Conservation (phyloP, 2,797 vertebrate genomes). For the Phrynocephalus forsythii region DNA sequence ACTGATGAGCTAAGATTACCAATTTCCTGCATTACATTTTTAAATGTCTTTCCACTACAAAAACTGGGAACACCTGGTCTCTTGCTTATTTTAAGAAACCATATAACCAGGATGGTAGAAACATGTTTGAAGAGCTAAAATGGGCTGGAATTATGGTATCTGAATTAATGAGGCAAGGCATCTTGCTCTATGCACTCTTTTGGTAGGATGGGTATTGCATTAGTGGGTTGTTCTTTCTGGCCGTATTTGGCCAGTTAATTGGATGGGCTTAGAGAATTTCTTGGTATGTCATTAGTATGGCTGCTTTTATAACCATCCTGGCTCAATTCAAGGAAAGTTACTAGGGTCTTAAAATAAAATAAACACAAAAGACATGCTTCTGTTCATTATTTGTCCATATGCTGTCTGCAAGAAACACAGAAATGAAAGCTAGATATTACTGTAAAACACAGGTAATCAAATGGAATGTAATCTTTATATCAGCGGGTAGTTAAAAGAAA, state of each 20-base stretch:
- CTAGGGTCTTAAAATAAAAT: not conserved
- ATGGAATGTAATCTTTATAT: not conserved
- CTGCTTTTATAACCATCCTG: not conserved
- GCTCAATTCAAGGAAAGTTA: not conserved
- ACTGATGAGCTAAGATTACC: conserved; percentile 36
- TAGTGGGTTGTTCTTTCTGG: conserved; percentile 11
- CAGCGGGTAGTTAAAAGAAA: conserved; percentile 33
- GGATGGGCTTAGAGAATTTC: not conserved
- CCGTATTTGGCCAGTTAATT: not conserved
- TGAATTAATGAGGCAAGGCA: not conserved
- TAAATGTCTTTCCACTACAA: conserved; percentile 30
- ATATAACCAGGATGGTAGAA: not conserved
- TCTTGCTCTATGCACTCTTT: not conserved
- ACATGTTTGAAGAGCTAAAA: conserved; percentile 30
- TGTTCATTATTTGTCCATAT: not conserved
- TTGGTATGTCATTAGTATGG: not conserved
- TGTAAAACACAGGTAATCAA: too few relatives aligned
- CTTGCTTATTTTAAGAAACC: conserved; percentile 27
- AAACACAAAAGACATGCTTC: not conserved
- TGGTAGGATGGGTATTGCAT: not conserved
- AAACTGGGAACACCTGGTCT: conserved; percentile 19
- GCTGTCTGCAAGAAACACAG: not conserved
- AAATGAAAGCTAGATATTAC: not conserved
- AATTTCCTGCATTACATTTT: not conserved
- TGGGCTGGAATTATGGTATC: not conserved